Evolutionary conservation across 2,797 vertebrate genomes (phyloP), one percentile per base, ranked within the genome.

Genomic region (Argentina silus): DNA sequence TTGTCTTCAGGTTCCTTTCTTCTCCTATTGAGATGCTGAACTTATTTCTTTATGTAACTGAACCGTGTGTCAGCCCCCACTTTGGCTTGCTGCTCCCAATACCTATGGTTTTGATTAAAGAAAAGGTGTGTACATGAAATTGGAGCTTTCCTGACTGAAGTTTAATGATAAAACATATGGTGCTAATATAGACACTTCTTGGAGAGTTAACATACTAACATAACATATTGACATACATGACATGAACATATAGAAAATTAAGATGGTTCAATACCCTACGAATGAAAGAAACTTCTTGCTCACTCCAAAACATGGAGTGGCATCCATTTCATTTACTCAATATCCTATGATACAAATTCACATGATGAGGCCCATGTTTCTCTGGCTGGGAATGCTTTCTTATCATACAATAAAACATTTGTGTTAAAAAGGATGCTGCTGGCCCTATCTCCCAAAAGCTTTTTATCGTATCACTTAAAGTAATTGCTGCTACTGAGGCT

Each of bases 21-120:
- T 67, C 77, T 76, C 72, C 79, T 81, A 72, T 75, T 73, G 78
- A 79, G 78, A 83, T 64, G 78, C 27, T 42, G 36, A 67, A 72
- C 78, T 74, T 81, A 83, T 86, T 88, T 81, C 79, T 73, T 72
- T 62, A 71, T 75, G 83, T 74, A 89, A 87, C 83, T 74, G 74
- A 50, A 87, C 67, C 80, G 76, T 75, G 77, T 85, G 65, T 78
- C 44, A 57, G 74, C 61, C 67, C 74, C 73, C 55, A 72, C 81
- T 63, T 83, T 56, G 68, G 75, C 72, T 75, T 1, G 47, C 70
- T 74, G 64, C 75, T 1, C 59, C 72, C 75, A 79, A 79, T 71
- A 78, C 82, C 82, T 87, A 78, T 90, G 87, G 79, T 87, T 89
- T 88, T 87, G 83, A 91, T 90, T 85, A 87, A 87, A 70, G 73